Conservation (phyloP, 2,888 invertebrate species). For the Creontiades dilutus region DNA sequence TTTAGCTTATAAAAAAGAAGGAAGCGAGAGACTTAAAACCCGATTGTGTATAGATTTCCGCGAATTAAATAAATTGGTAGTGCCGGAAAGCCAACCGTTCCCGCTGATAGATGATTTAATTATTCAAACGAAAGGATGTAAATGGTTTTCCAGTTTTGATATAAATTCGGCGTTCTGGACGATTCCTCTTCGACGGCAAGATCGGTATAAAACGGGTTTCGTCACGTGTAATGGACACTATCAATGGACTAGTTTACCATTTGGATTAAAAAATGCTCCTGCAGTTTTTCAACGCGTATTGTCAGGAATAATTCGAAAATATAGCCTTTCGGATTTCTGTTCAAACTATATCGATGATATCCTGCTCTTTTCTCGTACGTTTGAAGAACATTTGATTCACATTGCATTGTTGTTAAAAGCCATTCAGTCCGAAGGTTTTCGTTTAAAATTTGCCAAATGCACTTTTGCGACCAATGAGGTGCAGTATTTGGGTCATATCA, state of each 20-base stretch:
- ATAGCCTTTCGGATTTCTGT: neutral
- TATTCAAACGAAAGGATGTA: slow-evolving; percentile 43
- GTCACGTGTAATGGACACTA: slow-evolving; percentile 46
- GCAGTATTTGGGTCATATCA: slow-evolving; percentile 47
- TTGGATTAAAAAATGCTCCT: slow-evolving; percentile 43
- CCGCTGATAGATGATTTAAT: slow-evolving; percentile 68
- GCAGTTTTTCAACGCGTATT: slow-evolving; percentile 34
- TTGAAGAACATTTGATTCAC: slow-evolving; percentile 34
- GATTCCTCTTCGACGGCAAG: slow-evolving; percentile 33
- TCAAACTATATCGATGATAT: slow-evolving; percentile 46
- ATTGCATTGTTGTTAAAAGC: neutral
- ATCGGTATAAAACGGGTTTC: slow-evolving; percentile 48
- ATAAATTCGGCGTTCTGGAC: slow-evolving; percentile 66
- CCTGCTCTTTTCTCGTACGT: slow-evolving; percentile 26
- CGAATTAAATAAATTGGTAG: slow-evolving; percentile 67
- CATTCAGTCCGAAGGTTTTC: slow-evolving; percentile 29
- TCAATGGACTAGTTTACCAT: slow-evolving; percentile 45
- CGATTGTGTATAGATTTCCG: slow-evolving; percentile 68
- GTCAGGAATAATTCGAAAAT: slow-evolving; percentile 12
- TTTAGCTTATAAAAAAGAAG: slow-evolving; percentile 67
- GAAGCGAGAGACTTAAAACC: slow-evolving; percentile 26
- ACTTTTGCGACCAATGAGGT: slow-evolving; percentile 45
- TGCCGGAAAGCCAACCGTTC: slow-evolving; percentile 67
- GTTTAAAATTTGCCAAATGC: slow-evolving; percentile 54
- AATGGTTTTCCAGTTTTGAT: slow-evolving; percentile 59